phyloP scores from a whole-genome alignment of 2,797 vertebrate genomes.

The Esox masquinongy region DNA sequence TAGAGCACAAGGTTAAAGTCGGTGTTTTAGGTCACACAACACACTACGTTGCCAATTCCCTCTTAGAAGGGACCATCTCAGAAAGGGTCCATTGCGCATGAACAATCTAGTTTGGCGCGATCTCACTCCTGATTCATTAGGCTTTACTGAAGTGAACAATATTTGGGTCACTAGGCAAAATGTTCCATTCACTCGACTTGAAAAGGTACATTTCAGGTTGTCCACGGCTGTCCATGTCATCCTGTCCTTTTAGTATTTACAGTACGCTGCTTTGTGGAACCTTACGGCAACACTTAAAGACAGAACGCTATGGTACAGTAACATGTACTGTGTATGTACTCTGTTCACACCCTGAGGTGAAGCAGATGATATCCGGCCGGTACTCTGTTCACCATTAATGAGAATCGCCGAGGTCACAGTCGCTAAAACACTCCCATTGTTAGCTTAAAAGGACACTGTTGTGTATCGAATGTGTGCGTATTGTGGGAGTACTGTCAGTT shows the following conservation, averaged over 20 bases:
- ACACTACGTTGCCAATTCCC: background rate
- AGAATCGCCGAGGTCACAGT: conserved; percentile 37
- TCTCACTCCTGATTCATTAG: background rate
- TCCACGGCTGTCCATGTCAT: no score
- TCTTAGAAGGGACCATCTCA: no score
- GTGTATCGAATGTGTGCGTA: conserved; percentile 54
- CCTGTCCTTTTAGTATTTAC: background rate
- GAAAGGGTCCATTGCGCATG: no score
- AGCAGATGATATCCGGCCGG: conserved; percentile 60
- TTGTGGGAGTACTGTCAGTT: conserved; percentile 32
- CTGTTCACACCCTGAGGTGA: conserved; percentile 42
- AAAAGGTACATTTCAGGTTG: no score
- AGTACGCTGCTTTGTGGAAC: background rate
- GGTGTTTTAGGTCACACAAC: background rate
- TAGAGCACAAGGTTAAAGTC: conserved; percentile 38
- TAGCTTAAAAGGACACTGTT: conserved; percentile 50
- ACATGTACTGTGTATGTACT: conserved; percentile 14
- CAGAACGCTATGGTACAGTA: background rate
- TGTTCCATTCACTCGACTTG: conserved; percentile 12
- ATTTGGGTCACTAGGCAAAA: conserved; percentile 20
- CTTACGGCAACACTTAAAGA: background rate
- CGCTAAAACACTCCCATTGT: conserved; percentile 39
- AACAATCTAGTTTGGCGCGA: no score
- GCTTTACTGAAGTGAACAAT: background rate
- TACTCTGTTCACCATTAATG: conserved; percentile 51